Evolutionary conservation across 2,113 vertebrate genomes (phyloP), one percentile per base, ranked within the genome.

Genomic region (Meleagris gallopavo): DNA sequence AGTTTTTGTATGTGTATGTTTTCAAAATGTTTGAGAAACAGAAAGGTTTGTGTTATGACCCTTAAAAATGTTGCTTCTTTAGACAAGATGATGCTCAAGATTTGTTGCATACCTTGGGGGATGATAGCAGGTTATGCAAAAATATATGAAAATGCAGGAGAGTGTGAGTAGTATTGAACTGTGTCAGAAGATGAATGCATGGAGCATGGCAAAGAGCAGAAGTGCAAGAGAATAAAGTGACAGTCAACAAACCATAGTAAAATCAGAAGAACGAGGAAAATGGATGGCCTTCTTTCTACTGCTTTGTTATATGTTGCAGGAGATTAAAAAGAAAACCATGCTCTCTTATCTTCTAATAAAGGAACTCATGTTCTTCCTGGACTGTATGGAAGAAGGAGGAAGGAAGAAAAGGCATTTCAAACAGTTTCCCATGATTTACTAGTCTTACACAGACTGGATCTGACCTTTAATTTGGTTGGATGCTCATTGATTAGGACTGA

Each of bases 401-500:
- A 71, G 29, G 46, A 73, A 69, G 3, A 61, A 21, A 77, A 93
- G 64, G 15, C 36, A 74, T 80, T 50, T 87, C 78, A 92, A 88
- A 94, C 71, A 73, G 55, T 55, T 90, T 81, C 13, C 20, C 36
- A 64, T 54, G 21, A 84, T 89, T 89, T 91, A 88, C 58, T 58
- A 91, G 52, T 36, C 40, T 41, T 57, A 86, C 34, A 82, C 64
- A 89, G 45, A 45, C 54, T 88, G 54, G 57, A 71, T 89, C 72
- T 92, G 88, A 72, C 82, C 66, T 91, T 96, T 96, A 93, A 88
- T 96, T 95, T 89, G 60, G 50, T 74, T 90, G 66, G 88, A 71
- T 88, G 24, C 89, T 25, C 92, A 97, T 93, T 83, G 77, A 52
- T 84, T 94, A 84, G 36, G 48, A 90, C 45, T 75, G 70, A 86